Base-by-base conservation (phyloP, 2,113 vertebrate species). In the Oophaga pumilio region DNA sequence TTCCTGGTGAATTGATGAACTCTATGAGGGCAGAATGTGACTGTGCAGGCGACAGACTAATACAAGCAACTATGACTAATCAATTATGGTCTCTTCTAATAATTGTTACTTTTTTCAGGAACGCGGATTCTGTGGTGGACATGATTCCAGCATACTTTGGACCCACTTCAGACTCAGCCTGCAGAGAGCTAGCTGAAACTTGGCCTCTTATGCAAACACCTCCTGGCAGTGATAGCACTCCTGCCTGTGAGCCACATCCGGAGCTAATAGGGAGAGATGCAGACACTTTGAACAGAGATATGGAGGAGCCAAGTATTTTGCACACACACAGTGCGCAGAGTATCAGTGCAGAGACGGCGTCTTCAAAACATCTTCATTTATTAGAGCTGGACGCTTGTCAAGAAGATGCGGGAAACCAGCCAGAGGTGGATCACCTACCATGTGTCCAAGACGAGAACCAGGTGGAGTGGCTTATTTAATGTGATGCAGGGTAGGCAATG, bases 141-240 rank as follows among this genome's bases (percentile, higher is more conserved):
- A 90, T 93, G 76, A 85, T 93, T 88, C 93, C 93, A 0, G n/a
- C 91, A 11, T 94, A 95, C 91, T 92, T 94, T n/a, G 93, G 92
- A 87, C 92, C 93, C 83, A 92, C 91, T 80, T 90, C 95, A 0
- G 93, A 90, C 28, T 92, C 93, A 3, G 0, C 86, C 64, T 93
- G 93, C 7, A 90, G 89, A 66, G 96, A 95, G 24, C 91, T 91
- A 68, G 94, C 92, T 0, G 95, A 96, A 50, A 94, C 89, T 84
- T 95, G 94, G 94, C 95, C 95, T 13, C 94, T 96, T 84, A 94
- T 95, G 92, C 94, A 92, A 90, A 93, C 89, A 60, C 91, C 91
- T 20, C 56, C 90, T 82, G 89, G 89, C 24, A 89, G 90, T 5
- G 94, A 95, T 26, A 90, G 90, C 82, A 50, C 92, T 33, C 94